Base-by-base conservation (phyloP, 2,888 invertebrate genomes). In the Scelioninae gen. 1 region DNA sequence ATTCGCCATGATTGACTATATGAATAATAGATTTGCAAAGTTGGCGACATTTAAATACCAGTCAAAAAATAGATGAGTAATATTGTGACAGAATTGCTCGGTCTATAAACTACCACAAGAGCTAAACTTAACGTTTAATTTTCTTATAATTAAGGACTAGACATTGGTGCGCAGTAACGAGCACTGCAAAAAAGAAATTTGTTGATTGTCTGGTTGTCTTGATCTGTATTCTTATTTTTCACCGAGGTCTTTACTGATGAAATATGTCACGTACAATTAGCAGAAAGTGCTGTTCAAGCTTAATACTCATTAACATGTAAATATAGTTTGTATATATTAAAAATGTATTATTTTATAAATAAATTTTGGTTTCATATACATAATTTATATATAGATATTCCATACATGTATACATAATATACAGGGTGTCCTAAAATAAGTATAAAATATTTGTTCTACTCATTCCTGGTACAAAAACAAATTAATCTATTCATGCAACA, bases 121-220 rank as follows among this genome's bases (percentile, higher is more conserved):
- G 56, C 51, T 56, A 63, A 68, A 80, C 23, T 45, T 75, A 75
- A 55, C 51, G 10, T 55, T 56, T 11, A 34, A 51, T 75, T 68
- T 56, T 56, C 82, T 83, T 83, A 83, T 13, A 75, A 45, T 53
- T 83, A 83, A 74, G 71, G 82, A 83, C 82, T 83, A 83, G 82
- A 83, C 43, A 49, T 78, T 65, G 58, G 60, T 75, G 32, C 13
- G 40, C 51, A 34, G 45, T 43, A 53, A 15, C 16, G 10, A 31
- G 60, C 53, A 63, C 34, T 16, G 15, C 55, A 53, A 16, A 15
- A 45, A 43, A 4, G 16, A 29, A 55, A 63, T 69, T 69, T 62
- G 8, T 56, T 69, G 47, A 43, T 76, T 62, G 34, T 63, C 56
- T 58, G 49, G 53, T 77, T 58, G 29, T 40, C 5, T 3, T 56